Percentiles rank a stretch among this genome's conserved stretches.
Conservation (phyloP, 64 coral and sea anemone genomes). For the Platygyra sinensis region DNA sequence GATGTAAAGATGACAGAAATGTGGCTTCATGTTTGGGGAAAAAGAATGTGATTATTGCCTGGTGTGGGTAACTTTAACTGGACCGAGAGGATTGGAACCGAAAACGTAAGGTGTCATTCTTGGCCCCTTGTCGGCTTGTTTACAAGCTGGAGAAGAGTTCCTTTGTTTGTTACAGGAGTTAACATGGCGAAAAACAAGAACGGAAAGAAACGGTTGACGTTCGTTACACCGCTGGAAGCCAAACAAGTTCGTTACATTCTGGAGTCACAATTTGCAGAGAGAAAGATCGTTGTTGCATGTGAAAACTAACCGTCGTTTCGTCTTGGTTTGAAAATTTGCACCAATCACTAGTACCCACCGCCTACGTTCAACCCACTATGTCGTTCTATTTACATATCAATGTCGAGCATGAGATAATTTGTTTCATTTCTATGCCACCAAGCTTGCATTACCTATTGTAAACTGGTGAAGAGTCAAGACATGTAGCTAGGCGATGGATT, state of each 20-base stretch:
- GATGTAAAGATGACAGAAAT: background rate
- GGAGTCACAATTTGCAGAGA: background rate
- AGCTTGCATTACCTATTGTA: slow-evolving; percentile 14
- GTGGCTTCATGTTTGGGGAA: background rate
- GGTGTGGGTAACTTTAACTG: too few species aligned
- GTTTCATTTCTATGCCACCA: background rate
- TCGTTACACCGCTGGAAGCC: slow-evolving; percentile 43
- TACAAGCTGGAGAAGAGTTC: slow-evolving; percentile 3
- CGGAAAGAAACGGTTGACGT: slow-evolving; percentile 34
- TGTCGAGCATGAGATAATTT: slow-evolving; percentile 14
- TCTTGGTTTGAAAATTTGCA: background rate
- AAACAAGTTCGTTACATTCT: slow-evolving; percentile 33
- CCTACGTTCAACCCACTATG: background rate
- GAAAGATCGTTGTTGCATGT: background rate
- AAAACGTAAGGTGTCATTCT: background rate
- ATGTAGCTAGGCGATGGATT: slow-evolving; percentile 25
- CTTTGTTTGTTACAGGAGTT: slow-evolving; percentile 11
- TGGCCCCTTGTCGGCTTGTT: slow-evolving; percentile 20
- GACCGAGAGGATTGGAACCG: slow-evolving; percentile 11
- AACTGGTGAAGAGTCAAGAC: background rate
- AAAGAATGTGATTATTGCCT: background rate
- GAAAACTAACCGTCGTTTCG: background rate
- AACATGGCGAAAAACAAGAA: slow-evolving; percentile 32
- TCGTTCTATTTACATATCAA: slow-evolving; percentile 1
- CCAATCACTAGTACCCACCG: background rate